Evolutionary conservation across 2,888 invertebrate genomes (phyloP).

Genomic region (Aethes cnicana): DNA sequence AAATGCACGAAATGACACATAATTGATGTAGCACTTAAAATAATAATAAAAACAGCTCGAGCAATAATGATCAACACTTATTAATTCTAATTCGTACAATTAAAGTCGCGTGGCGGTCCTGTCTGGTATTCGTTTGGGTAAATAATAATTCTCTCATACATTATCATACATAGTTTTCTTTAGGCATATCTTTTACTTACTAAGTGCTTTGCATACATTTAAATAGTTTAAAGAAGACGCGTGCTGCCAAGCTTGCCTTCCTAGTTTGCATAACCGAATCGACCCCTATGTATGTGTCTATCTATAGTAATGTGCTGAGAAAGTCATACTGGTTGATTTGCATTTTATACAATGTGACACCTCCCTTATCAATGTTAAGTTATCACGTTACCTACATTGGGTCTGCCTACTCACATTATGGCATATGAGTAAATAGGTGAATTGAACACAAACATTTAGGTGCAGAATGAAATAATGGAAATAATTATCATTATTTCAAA

Average conservation of each 20-base stretch:
- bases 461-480: too few relatives aligned
- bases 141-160: slow-evolving; percentile 62
- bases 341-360: slow-evolving; percentile 33
- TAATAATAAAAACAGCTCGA: slow-evolving; percentile 1
- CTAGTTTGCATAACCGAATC: slow-evolving; percentile 52
- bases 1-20: slow-evolving; percentile 8
- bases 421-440: too few relatives aligned
- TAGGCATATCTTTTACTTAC: slow-evolving; percentile 65
- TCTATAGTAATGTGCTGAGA: slow-evolving; percentile 40
- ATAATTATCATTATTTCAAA: too few relatives aligned
- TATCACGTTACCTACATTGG: too few relatives aligned
- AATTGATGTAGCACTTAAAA: slow-evolving; percentile 9
- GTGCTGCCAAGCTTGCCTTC: slow-evolving; percentile 54
- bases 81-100: slow-evolving; percentile 28
- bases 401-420: too few relatives aligned
- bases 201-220: slow-evolving; percentile 70
- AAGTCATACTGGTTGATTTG: slow-evolving; percentile 41
- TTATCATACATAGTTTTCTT: slow-evolving; percentile 70
- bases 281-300: slow-evolving; percentile 36
- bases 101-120: slow-evolving; percentile 48
- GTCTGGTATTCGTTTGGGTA: slow-evolving; percentile 49
- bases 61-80: slow-evolving; percentile 15
- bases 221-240: slow-evolving; percentile 62
- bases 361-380: not conserved
- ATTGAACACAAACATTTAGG: too few relatives aligned